Conservation (phyloP, 2,888 invertebrate genomes). For the Lasioglossum zephyrum region DNA sequence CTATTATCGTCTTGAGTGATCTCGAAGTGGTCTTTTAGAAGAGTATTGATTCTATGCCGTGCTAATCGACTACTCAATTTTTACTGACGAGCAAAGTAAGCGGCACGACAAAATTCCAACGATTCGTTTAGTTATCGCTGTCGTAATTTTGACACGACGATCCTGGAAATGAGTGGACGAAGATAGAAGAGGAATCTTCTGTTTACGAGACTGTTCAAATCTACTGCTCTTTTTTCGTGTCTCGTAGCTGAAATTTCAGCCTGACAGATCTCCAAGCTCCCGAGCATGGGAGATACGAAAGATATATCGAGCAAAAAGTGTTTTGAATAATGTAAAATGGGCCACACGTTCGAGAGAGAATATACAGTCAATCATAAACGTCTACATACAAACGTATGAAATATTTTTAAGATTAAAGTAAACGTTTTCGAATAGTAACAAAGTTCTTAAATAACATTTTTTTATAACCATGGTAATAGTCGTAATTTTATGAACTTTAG, state of each 20-base stretch:
- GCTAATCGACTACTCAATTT: background rate
- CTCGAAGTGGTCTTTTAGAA: background rate
- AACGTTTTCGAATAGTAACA: background rate
- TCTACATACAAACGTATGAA: background rate
- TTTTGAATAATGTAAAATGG: background rate
- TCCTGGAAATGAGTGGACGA: background rate
- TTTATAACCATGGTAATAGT: background rate
- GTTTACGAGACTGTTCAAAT: conserved; percentile 42
- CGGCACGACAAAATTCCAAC: background rate
- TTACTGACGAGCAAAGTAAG: background rate
- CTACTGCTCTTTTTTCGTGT: conserved; percentile 48
- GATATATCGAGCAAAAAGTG: background rate
- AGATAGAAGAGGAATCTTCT: conserved; percentile 15
- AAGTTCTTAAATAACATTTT: background rate
- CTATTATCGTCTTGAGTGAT: background rate
- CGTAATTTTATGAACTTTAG: no score
- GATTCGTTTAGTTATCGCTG: conserved; percentile 31
- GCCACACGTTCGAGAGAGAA: background rate
- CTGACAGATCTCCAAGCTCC: conserved; percentile 49
- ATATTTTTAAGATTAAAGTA: background rate
- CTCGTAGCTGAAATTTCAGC: conserved; percentile 60
- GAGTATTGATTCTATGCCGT: background rate
- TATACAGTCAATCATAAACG: background rate
- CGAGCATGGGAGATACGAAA: conserved; percentile 35
- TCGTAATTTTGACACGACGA: conserved; percentile 34